Evolutionary conservation across 2,797 vertebrate species (phyloP).

Genomic region (Sternotherus odoratus): DNA sequence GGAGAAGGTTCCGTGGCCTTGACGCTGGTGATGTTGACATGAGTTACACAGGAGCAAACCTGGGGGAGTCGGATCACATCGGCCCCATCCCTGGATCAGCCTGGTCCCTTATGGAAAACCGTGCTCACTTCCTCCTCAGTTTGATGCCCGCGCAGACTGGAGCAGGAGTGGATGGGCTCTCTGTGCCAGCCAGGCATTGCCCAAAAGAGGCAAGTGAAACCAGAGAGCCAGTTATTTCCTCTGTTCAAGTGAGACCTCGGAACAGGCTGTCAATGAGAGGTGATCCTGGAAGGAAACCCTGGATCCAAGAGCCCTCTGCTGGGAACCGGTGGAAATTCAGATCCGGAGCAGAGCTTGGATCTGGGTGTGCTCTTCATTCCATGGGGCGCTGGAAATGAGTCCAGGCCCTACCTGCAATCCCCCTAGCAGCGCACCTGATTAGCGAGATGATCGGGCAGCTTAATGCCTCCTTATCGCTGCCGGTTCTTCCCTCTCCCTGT

Average conservation of each 20-base stretch:
- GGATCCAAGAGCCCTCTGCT: accelerated
- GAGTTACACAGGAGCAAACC: not conserved
- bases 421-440: not conserved
- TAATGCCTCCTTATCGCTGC: slow-evolving; percentile 2
- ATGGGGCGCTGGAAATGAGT: not conserved
- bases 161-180: not conserved
- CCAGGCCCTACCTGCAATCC: not conserved
- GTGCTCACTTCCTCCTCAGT: not conserved
- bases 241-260: not conserved
- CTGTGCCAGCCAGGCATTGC: not conserved
- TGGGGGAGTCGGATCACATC: not conserved
- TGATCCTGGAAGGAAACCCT: not conserved
- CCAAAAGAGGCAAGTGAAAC: not conserved
- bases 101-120: not conserved
- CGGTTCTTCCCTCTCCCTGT: not conserved
- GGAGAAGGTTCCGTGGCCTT: not conserved
- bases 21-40: not conserved
- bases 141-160: not conserved
- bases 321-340: not conserved
- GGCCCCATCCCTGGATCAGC: not conserved
- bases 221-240: not conserved
- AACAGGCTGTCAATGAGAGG: not conserved
- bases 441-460: not conserved
- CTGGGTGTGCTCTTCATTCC: not conserved
- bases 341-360: not conserved